Evolutionary conservation across 2,113 vertebrate species (phyloP).

Genomic region (Crocuta crocuta): DNA sequence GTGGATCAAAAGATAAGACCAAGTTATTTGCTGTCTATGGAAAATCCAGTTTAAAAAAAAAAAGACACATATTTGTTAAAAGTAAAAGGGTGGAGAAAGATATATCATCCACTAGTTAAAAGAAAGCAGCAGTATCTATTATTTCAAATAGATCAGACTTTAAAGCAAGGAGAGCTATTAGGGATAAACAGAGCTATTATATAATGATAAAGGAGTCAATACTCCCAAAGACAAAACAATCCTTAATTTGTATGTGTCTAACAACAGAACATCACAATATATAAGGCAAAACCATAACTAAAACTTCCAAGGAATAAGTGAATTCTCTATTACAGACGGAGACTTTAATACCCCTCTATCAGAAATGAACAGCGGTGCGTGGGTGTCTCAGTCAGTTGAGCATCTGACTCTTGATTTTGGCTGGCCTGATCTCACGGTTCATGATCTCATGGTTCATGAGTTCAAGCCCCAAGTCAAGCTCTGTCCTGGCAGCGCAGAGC

Average conservation of each 20-base stretch:
- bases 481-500: too few relatives aligned
- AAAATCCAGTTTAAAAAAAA: neutral
- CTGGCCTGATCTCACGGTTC: too few relatives aligned
- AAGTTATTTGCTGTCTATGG: neutral
- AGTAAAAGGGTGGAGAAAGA: neutral
- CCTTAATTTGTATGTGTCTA: neutral
- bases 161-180: neutral
- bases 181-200: neutral
- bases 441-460: too few relatives aligned
- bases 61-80: neutral
- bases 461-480: too few relatives aligned
- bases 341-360: neutral
- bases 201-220: neutral
- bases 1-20: neutral
- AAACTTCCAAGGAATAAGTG: neutral
- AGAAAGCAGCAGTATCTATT: neutral
- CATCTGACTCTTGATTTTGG: too few relatives aligned
- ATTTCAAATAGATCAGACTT: neutral
- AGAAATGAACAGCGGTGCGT: neutral
- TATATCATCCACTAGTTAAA: neutral
- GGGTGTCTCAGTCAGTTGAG: too few relatives aligned
- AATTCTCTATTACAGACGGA: neutral
- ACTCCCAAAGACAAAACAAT: neutral
- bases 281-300: neutral
- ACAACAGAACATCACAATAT: neutral